Conservation (phyloP, 2,888 invertebrate genomes). For the Pandemis heparana region DNA sequence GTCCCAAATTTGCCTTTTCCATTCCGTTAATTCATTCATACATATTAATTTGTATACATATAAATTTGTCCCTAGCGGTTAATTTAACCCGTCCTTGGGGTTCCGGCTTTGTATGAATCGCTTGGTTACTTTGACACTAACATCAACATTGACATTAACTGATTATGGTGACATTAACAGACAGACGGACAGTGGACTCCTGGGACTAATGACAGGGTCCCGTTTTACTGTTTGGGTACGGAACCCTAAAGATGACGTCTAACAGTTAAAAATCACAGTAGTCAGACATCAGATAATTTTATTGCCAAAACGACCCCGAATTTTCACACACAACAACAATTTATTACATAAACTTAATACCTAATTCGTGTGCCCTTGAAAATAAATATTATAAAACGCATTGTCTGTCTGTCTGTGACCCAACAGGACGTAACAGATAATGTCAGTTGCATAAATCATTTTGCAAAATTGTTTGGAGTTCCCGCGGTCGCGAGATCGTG, state of each 20-base stretch:
- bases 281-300: not conserved
- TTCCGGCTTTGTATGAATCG: no score
- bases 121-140: no score
- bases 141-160: no score
- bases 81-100: no score
- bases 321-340: conserved; percentile 13
- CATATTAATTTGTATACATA: no score
- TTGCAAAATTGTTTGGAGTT: conserved; percentile 28
- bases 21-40: no score
- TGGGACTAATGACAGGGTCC: no score
- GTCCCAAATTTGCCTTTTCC: no score
- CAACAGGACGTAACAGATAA: conserved; percentile 24
- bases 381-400: conserved; percentile 8
- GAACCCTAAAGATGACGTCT: not conserved
- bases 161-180: no score
- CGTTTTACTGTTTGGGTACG: no score
- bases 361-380: conserved; percentile 17
- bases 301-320: conserved; percentile 23
- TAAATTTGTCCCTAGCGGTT: no score
- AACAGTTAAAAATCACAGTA: not conserved
- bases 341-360: conserved; percentile 5
- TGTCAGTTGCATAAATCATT: conserved; percentile 37
- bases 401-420: conserved; percentile 9
- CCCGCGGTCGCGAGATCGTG: conserved; percentile 27
- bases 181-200: no score